A percentile compares a stretch with the other conserved stretches of the same genome.
Conservation (phyloP, 2,888 invertebrate species). For the Seira sanloemensis region DNA sequence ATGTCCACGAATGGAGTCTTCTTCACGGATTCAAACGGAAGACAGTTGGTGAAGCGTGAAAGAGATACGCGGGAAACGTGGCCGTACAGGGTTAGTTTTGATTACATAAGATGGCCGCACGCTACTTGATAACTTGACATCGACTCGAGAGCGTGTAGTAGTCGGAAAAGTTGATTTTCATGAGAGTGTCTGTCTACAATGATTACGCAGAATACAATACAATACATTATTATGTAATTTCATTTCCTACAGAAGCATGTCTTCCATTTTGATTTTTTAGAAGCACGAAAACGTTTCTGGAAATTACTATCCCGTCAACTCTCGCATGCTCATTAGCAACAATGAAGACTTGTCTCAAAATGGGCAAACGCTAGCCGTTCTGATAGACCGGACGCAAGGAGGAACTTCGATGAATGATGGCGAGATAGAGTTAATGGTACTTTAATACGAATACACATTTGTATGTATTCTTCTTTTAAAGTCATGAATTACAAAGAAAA, state of each 20-base stretch:
- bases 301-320: conserved; percentile 96
- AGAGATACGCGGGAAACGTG: conserved; percentile 85
- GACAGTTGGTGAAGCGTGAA: conserved; percentile 87
- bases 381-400: conserved; percentile 89
- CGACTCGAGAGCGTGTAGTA: too few relatives aligned
- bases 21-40: conserved; percentile 95
- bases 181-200: too few relatives aligned
- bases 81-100: conserved; percentile 75
- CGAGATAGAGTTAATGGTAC: conserved; percentile 85
- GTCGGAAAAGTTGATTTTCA: too few relatives aligned
- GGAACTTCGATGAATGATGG: conserved; percentile 87
- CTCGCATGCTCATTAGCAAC: conserved; percentile 81
- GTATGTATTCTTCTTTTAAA: not conserved
- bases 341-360: conserved; percentile 49
- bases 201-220: too few relatives aligned
- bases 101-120: too few relatives aligned
- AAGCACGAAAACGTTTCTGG: conserved; percentile 84
- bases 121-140: too few relatives aligned
- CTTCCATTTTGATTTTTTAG: conserved; percentile 34
- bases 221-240: too few relatives aligned
- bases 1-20: conserved; percentile 83
- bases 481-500: not conserved
- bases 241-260: too few relatives aligned
- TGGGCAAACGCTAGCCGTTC: conserved; percentile 77
- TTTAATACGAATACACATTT: not conserved